Evolutionary conservation across 2,113 vertebrate genomes (phyloP).

Genomic region (Triplophysa rosa): DNA sequence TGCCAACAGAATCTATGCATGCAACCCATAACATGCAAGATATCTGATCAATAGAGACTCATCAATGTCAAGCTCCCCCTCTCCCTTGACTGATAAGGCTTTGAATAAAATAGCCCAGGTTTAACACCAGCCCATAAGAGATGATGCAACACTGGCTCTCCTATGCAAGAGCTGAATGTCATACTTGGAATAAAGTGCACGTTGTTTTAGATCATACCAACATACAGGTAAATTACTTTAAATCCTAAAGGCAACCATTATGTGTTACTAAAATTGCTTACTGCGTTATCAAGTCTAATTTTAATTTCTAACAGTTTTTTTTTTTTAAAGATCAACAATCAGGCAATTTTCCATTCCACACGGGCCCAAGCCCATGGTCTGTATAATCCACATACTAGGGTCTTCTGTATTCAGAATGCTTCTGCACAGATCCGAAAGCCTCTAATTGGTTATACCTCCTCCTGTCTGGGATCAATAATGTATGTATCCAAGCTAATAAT

Average conservation of each 20-base stretch:
- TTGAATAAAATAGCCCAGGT: background rate
- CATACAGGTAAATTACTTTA: too few species aligned
- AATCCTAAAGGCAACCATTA: background rate
- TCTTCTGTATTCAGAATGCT: background rate
- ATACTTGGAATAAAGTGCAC: too few species aligned
- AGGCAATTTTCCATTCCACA: too few species aligned
- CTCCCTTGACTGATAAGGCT: background rate
- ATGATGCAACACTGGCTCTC: background rate
- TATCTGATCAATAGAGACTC: background rate
- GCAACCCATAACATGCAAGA: background rate
- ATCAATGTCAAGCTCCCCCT: background rate
- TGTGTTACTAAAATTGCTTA: too few species aligned
- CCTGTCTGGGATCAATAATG: constrained; percentile 30
- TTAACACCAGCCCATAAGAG: background rate
- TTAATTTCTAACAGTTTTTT: too few species aligned
- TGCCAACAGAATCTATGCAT: constrained; percentile 4
- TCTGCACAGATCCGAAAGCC: constrained; percentile 5
- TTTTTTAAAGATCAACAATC: too few species aligned
- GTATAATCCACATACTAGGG: background rate
- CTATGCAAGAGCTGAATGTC: background rate
- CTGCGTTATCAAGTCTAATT: too few species aligned
- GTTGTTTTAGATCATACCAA: too few species aligned
- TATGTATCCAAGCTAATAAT: constrained; percentile 31
- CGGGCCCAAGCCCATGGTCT: background rate
- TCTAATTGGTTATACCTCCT: constrained; percentile 24